Conservation (phyloP, 2,113 vertebrate genomes). For the Harpagus bidentatus region DNA sequence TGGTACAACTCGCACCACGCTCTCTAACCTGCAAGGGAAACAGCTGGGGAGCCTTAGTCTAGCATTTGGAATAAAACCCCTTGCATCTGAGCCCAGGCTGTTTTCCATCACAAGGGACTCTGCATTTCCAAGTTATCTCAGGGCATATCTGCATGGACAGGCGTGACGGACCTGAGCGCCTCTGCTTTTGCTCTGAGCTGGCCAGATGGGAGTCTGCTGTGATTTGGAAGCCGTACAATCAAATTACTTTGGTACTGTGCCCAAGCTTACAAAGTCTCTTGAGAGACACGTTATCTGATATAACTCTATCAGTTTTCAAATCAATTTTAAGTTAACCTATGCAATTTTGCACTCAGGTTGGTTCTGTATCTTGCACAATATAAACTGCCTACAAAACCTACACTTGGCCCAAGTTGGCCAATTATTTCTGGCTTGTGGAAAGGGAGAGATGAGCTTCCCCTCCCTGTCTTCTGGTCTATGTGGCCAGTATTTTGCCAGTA, state of each 20-base stretch:
- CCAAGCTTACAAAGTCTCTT: neutral
- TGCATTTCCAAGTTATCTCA: neutral
- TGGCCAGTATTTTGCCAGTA: neutral
- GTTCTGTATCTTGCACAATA: neutral
- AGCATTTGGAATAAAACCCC: neutral
- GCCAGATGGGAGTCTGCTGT: neutral
- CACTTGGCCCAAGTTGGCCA: neutral
- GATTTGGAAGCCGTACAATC: neutral
- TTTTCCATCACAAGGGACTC: neutral
- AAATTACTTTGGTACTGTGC: neutral
- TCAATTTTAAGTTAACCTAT: neutral
- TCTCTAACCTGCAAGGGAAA: neutral
- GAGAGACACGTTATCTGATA: neutral
- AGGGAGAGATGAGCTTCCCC: neutral
- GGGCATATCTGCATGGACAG: neutral
- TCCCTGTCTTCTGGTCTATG: neutral
- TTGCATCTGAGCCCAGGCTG: neutral
- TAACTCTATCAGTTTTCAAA: neutral
- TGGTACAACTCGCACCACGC: neutral
- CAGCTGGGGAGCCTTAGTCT: neutral
- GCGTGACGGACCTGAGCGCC: neutral
- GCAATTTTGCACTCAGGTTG: neutral
- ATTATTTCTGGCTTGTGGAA: neutral
- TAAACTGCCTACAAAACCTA: neutral
- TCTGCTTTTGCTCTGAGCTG: neutral